Base-by-base conservation (phyloP, 2,797 vertebrate species). In the Vespertilio murinus region DNA sequence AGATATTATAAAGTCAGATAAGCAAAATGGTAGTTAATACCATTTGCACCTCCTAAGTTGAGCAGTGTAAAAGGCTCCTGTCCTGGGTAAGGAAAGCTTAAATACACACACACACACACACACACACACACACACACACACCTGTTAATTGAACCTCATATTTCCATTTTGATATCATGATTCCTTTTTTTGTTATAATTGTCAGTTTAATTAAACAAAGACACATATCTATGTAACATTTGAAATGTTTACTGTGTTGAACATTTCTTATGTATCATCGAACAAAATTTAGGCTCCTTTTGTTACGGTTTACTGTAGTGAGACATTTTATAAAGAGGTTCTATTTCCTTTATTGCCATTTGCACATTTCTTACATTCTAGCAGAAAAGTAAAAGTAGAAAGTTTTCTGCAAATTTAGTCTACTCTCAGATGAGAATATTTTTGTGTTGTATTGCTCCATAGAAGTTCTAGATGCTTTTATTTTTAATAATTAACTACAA, bases 361-460 rank as follows among this genome's bases (percentile, higher is more conserved):
- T 94, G 52, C 13, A 40, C 28, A 3, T 64, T 93, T 89, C 54
- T 94, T 86, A 30, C 52, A 14, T 59, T 89, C 40, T 75, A 20
- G 95, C 14, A 54, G 65, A 79, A 91, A 88, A 88, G 28, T 88
- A 82, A 90, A 90, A 89, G 42, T 75, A 80, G 35, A 90, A 88
- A 89, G 22, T 94, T 81, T 71, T 88, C 42, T 91, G 45, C 14
- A 91, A 33, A 83, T 88, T 82, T 67, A 42, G 18, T 78, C 5
- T 96, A 25, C 73, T 94, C 35, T 95, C 22, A 81, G 77, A 13
- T 95, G 30, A 93, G 52, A 92, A 33, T 91, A 20, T 84, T 90
- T 92, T 35, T 25, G 12, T 16, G 6, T 89, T 91, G 6, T 79
- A 65, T 67, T 93, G 25, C 77, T 96, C 93, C 77, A 59, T 59